These are phyloP conservation scores for Diarsia rubi DNA, from an alignment of 2,888 invertebrate species.

Conservation along the genomic window DNA sequence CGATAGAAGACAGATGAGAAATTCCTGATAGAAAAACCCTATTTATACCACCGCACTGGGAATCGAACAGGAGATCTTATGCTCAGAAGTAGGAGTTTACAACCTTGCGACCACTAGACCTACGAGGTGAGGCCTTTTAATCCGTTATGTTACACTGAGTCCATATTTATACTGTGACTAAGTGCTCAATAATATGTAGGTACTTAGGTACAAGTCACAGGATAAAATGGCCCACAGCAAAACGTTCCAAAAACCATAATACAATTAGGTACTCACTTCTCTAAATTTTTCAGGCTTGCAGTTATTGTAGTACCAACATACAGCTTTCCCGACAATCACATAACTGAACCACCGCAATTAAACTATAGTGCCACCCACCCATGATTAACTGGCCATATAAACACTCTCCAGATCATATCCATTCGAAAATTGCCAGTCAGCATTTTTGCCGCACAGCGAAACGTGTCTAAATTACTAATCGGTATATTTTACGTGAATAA, in stretches of 20 bases:
- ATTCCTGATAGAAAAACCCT: not conserved
- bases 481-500: constrained; percentile 64
- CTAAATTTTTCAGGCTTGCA: constrained; percentile 9
- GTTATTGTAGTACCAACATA: not conserved
- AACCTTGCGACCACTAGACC: not conserved
- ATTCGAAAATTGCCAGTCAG: constrained; percentile 59
- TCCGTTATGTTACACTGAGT: not conserved
- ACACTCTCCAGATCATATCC: constrained; percentile 30
- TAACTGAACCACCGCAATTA: constrained; percentile 31
- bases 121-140: not conserved
- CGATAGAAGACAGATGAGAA: not conserved
- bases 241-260: not conserved
- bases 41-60: not conserved
- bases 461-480: constrained; percentile 67
- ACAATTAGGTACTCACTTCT: constrained; percentile 1
- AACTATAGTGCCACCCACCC: constrained; percentile 26
- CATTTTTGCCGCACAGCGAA: constrained; percentile 50
- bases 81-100: not conserved
- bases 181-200: not conserved
- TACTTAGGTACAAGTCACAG: not conserved
- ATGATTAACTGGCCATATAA: constrained; percentile 57
- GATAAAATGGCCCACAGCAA: not conserved
- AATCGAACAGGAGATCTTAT: not conserved
- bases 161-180: not conserved
- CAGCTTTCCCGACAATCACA: constrained; percentile 22